A percentile compares a stretch with the other conserved stretches of the same genome.
These are phyloP conservation scores for Molorchus minor DNA, from an alignment of 2,888 invertebrate genomes.

Conservation along the genomic window DNA sequence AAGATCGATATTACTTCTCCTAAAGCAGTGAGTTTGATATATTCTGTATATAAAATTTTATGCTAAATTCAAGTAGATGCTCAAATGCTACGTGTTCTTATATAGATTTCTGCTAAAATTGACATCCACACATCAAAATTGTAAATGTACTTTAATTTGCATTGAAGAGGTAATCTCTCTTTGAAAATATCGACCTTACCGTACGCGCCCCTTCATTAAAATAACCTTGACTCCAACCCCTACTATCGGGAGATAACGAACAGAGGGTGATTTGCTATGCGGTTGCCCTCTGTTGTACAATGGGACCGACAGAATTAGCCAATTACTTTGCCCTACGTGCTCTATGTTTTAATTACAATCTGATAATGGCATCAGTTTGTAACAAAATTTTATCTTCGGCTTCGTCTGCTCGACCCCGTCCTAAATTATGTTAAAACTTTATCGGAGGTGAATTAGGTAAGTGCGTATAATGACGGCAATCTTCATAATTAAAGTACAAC, in stretches of 20 bases:
- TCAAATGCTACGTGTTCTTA: too few species aligned
- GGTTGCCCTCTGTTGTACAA: conserved; percentile 63
- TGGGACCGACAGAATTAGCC: conserved; percentile 62
- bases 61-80: too few species aligned
- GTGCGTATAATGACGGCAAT: neutral
- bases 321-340: conserved; percentile 61
- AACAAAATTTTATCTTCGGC: conserved; percentile 45
- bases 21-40: too few species aligned
- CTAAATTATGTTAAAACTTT: conserved; percentile 31
- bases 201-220: neutral
- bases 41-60: too few species aligned
- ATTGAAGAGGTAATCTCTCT: too few species aligned
- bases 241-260: conserved; percentile 54
- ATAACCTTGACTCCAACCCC: conserved; percentile 16
- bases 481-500: neutral
- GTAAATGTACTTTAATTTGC: too few species aligned
- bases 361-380: conserved; percentile 56
- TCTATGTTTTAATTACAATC: conserved; percentile 64
- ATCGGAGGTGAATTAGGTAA: neutral
- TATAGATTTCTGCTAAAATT: too few species aligned
- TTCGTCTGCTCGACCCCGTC: conserved; percentile 6
- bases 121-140: too few species aligned
- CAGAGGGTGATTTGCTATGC: conserved; percentile 61
- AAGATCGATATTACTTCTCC: too few species aligned
- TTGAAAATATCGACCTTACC: too few species aligned